Evolutionary conservation across 2,888 invertebrate genomes (phyloP).

Genomic region (Cheilosia vulpina): DNA sequence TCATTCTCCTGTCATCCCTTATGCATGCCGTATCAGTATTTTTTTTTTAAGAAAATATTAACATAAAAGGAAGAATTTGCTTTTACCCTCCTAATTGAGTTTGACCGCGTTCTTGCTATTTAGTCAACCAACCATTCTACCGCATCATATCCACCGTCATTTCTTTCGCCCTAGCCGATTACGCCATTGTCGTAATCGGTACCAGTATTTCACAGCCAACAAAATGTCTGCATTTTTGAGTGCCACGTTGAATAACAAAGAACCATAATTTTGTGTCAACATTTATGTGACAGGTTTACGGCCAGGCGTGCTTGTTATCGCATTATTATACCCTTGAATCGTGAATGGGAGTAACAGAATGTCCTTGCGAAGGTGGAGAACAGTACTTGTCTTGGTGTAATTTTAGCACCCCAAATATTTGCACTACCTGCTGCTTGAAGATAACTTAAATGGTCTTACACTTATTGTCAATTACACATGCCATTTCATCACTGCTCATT

Average conservation of each 20-base stretch:
- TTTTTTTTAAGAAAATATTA: conserved; percentile 14
- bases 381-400: conserved; percentile 4
- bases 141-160: background rate
- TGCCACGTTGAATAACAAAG: conserved; percentile 51
- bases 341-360: conserved; percentile 24
- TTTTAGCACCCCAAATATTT: conserved; percentile 16
- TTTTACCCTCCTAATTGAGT: conserved; percentile 8
- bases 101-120: conserved; percentile 22
- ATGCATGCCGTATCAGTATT: background rate
- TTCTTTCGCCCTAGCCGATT: conserved; percentile 3
- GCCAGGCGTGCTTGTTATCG: conserved; percentile 45
- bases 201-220: conserved; percentile 31
- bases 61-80: conserved; percentile 4
- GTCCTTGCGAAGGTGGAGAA: conserved; percentile 17
- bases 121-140: background rate
- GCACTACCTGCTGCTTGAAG: conserved; percentile 18
- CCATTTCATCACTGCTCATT: conserved; percentile 32
- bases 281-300: conserved; percentile 47
- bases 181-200: conserved; percentile 24
- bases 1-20: background rate
- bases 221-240: conserved; percentile 45
- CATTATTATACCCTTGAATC: conserved; percentile 43
- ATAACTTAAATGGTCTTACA: conserved; percentile 41
- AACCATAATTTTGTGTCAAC: conserved; percentile 52
- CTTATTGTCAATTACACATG: conserved; percentile 53